Conservation (phyloP, 2,888 invertebrate genomes). For the Pachydiplax longipennis region DNA sequence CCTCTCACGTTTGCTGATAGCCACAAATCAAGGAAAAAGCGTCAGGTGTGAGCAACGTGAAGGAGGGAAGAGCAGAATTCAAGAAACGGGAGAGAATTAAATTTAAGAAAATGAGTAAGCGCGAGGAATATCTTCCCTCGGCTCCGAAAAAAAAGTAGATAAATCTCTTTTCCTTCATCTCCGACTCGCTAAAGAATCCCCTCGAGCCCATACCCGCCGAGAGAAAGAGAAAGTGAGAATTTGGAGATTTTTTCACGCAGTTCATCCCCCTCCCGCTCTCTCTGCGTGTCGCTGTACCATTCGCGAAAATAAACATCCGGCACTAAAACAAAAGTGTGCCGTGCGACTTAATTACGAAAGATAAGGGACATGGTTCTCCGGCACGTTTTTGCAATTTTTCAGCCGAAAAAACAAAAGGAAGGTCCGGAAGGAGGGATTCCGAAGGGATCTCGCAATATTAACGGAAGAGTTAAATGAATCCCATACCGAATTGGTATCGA, state of each 20-base stretch:
- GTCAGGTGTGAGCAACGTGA: not conserved
- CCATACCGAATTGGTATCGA: too few relatives aligned
- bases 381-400: not conserved
- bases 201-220: not conserved
- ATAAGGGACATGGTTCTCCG: not conserved
- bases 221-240: not conserved
- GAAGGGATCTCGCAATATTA: too few relatives aligned
- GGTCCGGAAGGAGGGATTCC: too few relatives aligned
- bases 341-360: not conserved
- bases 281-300: not conserved
- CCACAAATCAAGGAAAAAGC: not conserved
- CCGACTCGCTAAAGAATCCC: not conserved
- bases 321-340: not conserved
- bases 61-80: not conserved
- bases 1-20: not conserved
- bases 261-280: not conserved
- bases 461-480: too few relatives aligned
- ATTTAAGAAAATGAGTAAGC: not conserved
- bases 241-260: not conserved
- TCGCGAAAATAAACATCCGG: not conserved
- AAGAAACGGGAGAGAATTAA: not conserved
- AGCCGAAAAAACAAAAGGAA: not conserved
- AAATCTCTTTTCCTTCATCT: not conserved
- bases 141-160: not conserved
- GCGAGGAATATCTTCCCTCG: not conserved